Evolutionary conservation across 2,797 vertebrate genomes (phyloP), one percentile per base, ranked within the genome.

Genomic region (Paguma larvata): DNA sequence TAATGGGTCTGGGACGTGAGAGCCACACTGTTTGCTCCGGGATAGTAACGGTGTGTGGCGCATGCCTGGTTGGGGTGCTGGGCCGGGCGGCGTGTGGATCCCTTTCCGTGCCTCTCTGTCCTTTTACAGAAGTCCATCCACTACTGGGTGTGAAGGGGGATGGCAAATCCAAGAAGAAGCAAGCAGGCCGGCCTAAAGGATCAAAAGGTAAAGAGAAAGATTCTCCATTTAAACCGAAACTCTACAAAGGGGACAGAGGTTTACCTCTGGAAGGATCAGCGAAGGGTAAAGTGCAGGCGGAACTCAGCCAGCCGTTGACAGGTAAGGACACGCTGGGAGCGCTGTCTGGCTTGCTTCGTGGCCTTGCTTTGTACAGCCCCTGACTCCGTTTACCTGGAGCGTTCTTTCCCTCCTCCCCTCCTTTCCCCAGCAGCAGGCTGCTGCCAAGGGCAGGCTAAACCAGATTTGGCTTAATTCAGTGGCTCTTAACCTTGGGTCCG

Each of bases 161-260:
- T 98, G 99, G 99, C 98, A 99, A 99, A 99, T 99, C 99, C 97
- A 99, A 99, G 99, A 99, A 99, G 99, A 99, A 99, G 99, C 99
- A 99, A 89, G 99, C 99, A 46, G 99, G 99, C 95, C 99, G 99
- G 96, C 99, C 99, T 91, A 99, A 99, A 99, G 99, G 99, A 99
- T 99, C 99, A 99, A 99, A 99, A 99, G 99, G 99, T 99, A 99
- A 99, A 99, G 99, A 99, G 99, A 99, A 99, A 99, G 99, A 99
- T 99, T 99, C 99, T 99, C 99, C 99, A 98, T 99, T 99, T 99
- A 99, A 99, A 99, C 99, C 99, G 98, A 99, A 99, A 99, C 99
- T 99, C 99, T 99, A 99, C 99, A 99, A 99, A 99, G 99, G 99
- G 97, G 99, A 99, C 98, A 99, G 99, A 99, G 99, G 99, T 98